Evolutionary conservation across 2,113 vertebrate species (phyloP), one percentile per base, ranked within the genome.

Genomic region (Dendrocopos noguchii): DNA sequence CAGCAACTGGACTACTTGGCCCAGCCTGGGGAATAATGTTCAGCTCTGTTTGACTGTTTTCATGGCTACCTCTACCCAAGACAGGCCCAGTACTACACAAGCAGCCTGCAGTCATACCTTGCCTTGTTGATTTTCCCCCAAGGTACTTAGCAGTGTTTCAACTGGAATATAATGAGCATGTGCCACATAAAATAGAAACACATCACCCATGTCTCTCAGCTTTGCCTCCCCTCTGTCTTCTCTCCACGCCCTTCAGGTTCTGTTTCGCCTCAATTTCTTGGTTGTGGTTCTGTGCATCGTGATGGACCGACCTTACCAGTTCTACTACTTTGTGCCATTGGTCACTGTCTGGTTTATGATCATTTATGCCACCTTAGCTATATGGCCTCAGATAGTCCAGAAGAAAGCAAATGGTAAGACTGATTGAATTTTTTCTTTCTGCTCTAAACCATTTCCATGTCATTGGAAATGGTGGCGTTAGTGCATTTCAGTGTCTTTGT

Each of bases 231-330:
- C 34, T 83, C 16, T 91, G 29, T 67, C 15, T 82, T 83, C 44
- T 72, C 22, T 72, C 12, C 28, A 60, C 42, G 19, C 33, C 14
- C 28, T 44, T 27, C 94, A 99, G 99, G 99, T 99, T 65, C 97
- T 99, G 89, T 99, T 99, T 96, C 99, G 99, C 84, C 98, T 99
- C 22, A 99, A 99, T 97, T 99, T 99, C 98, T 96, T 99, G 92
- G 99, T 99, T 13, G 96, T 99, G 87, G 98, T 99, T 33, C 97
- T 99, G 84, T 99, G 99, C 87, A 96, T 99, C 84, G 99, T 99
- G 65, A 99, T 99, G 99, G 98, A 99, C 93, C 97, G 99, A 65
- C 98, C 99, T 13, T 99, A 99, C 96, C 99, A 99, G 90, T 99
- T 99, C 97, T 99, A 99, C 95, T 99, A 99, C 95, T 99, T 99